phyloP scores from a whole-genome alignment of 2,888 invertebrate species.

The Rhagonycha fulva region DNA sequence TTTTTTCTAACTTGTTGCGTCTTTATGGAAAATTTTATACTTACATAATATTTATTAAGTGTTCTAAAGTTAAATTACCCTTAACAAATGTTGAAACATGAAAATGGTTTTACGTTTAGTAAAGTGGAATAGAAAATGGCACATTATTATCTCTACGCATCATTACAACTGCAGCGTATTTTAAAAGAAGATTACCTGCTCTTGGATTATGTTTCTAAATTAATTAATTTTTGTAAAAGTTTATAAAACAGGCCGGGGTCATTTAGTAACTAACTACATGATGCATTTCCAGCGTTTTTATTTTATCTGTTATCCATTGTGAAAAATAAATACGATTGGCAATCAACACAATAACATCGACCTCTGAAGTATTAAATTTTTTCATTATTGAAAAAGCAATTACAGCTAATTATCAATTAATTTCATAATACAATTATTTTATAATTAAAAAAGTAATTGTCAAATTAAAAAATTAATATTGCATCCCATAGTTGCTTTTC shows the following conservation, averaged over 20 bases:
- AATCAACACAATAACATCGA: not conserved
- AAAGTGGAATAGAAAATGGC: not conserved
- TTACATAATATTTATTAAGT: not conserved
- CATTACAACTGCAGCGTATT: not conserved
- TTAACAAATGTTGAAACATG: not conserved
- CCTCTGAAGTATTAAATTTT: not conserved
- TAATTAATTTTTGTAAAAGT: not conserved
- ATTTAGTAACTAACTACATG: no score
- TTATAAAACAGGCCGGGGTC: not conserved
- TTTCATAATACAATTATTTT: not conserved
- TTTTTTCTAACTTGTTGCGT: not conserved
- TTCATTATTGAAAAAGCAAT: not conserved
- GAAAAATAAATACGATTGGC: not conserved
- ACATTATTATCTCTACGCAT: not conserved
- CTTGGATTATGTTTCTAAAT: not conserved
- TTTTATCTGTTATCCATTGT: not conserved
- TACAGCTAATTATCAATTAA: not conserved
- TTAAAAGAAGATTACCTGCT: not conserved
- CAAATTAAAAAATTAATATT: not conserved
- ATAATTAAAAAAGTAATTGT: not conserved
- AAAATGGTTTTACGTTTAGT: not conserved
- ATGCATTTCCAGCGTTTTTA: no score
- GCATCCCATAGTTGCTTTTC: not conserved
- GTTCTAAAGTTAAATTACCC: not conserved
- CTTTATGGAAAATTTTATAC: not conserved